Conservation (phyloP, 2,888 invertebrate genomes). For the Arctia plantaginis region DNA sequence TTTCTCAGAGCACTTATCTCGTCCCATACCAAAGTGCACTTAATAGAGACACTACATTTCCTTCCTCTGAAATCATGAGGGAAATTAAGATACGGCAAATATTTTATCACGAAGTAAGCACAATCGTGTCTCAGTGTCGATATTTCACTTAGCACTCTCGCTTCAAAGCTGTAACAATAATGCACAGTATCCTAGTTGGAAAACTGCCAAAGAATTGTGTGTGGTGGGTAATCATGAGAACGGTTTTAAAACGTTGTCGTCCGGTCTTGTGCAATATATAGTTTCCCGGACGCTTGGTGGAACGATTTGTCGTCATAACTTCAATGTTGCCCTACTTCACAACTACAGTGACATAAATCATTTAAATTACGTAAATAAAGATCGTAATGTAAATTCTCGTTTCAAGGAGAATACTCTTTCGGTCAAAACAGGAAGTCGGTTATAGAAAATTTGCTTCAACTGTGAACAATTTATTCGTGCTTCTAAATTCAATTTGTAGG, state of each 20-base stretch:
- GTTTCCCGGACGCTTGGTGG: conserved; percentile 35
- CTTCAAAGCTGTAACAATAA: conserved; percentile 62
- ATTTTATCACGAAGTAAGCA: conserved; percentile 26
- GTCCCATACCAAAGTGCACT: conserved; percentile 11
- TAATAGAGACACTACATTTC: conserved; percentile 19
- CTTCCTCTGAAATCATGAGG: conserved; percentile 36
- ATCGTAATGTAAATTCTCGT: not conserved
- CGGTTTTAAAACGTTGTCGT: conserved; percentile 51
- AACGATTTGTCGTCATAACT: conserved; percentile 13
- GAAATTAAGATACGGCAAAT: conserved; percentile 34
- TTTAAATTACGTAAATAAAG: not conserved
- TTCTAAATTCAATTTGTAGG: too few relatives aligned
- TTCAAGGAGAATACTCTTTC: not conserved
- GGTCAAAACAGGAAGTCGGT: not conserved
- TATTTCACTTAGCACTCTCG: conserved; percentile 63
- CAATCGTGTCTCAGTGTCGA: conserved; percentile 39
- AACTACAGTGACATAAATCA: not conserved
- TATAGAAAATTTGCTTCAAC: not conserved
- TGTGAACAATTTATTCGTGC: not conserved
- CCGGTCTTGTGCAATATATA: conserved; percentile 37
- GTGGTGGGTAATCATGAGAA: conserved; percentile 46
- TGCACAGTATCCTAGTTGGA: conserved; percentile 72
- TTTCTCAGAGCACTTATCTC: not conserved
- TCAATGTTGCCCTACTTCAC: conserved; percentile 3
- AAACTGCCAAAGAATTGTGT: conserved; percentile 59